Percentiles rank a stretch among this genome's conserved stretches.
These are phyloP conservation scores for Atrina japonica DNA, from an alignment of 2,888 invertebrate genomes.

Conservation along the genomic window DNA sequence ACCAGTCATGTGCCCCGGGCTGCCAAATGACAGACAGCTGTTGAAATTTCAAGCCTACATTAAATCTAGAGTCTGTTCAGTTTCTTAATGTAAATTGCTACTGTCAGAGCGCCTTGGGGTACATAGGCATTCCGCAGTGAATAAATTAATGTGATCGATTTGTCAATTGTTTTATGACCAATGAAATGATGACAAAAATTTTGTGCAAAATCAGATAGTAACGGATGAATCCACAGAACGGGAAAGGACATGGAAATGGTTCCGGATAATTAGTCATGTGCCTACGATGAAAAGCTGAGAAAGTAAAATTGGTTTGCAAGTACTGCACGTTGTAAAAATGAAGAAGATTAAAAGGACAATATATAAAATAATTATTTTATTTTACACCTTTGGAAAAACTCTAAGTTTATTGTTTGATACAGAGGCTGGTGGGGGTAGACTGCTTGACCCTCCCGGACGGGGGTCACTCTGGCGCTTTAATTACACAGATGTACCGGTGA, in stretches of 20 bases:
- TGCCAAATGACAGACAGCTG: no score
- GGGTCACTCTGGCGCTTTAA: constrained; percentile 28
- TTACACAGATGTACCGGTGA: constrained; percentile 84
- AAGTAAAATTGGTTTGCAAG: background rate
- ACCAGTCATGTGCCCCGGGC: no score
- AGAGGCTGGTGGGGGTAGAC: constrained; percentile 10
- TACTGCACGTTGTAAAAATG: background rate
- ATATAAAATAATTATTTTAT: background rate
- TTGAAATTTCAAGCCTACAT: no score
- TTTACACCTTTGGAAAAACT: constrained; percentile 4
- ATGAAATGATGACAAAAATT: constrained; percentile 5
- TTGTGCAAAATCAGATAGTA: constrained; percentile 6
- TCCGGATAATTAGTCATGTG: constrained; percentile 8
- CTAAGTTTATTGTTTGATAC: background rate
- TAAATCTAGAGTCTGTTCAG: no score
- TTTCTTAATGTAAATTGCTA: no score
- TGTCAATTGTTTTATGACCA: background rate
- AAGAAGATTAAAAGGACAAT: background rate
- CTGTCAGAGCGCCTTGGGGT: constrained; percentile 6
- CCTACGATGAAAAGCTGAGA: background rate
- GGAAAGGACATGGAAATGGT: background rate
- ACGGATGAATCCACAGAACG: constrained; percentile 6
- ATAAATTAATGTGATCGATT: background rate
- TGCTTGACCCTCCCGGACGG: constrained; percentile 27
- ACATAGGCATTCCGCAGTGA: constrained; percentile 3